phyloP scores from a whole-genome alignment of 2,797 vertebrate genomes.

The Todus mexicanus region DNA sequence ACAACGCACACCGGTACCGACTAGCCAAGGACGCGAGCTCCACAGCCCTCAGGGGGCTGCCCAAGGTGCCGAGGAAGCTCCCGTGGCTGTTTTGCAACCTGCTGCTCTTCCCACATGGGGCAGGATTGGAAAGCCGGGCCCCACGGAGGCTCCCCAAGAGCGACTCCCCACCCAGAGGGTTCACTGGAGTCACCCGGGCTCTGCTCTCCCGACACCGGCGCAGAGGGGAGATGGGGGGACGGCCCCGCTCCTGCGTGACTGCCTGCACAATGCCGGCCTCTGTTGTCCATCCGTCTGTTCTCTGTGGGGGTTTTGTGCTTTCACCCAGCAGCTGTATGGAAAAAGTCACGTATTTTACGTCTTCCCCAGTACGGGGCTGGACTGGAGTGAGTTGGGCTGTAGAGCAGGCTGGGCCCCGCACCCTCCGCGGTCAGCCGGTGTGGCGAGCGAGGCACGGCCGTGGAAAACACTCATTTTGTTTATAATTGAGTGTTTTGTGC shows the following conservation, averaged over 20 bases:
- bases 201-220: not conserved
- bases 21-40: not conserved
- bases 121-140: not conserved
- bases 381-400: not conserved
- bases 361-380: not conserved
- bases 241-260: constrained; percentile 13
- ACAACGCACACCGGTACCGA: fast-evolving
- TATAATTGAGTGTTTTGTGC: not conserved
- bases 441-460: not conserved
- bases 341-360: not conserved
- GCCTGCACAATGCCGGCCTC: not conserved
- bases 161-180: not conserved
- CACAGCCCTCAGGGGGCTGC: not conserved
- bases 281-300: not conserved
- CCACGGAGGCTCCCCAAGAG: fast-evolving
- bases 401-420: not conserved
- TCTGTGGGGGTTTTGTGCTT: not conserved
- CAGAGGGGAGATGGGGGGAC: not conserved
- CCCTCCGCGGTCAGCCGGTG: not conserved
- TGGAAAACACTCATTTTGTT: not conserved
- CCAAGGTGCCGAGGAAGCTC: too few species aligned
- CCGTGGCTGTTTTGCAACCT: not conserved
- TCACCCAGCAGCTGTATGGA: not conserved
- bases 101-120: not conserved
- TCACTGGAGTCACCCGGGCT: not conserved